Evolutionary conservation across 2,797 vertebrate species (phyloP).

Genomic region (Chrosomus eos): DNA sequence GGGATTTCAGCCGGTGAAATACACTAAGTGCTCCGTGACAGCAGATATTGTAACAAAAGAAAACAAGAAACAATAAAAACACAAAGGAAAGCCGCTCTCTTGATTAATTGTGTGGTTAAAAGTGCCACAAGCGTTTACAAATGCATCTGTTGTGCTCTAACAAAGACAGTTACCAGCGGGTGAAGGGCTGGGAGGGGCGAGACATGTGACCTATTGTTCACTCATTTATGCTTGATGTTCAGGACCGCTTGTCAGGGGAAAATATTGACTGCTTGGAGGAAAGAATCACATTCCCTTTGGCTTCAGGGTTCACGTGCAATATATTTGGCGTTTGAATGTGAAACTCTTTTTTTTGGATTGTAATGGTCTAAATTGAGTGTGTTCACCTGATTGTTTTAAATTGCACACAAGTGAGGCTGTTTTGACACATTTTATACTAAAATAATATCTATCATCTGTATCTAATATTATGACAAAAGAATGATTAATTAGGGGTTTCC

Average conservation of each 20-base stretch:
- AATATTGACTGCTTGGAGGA: conserved; percentile 6
- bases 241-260: background rate
- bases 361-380: background rate
- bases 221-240: conserved; percentile 14
- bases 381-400: background rate
- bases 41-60: conserved; percentile 42
- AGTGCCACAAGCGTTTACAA: conserved; percentile 36
- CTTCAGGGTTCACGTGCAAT: background rate
- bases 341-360: background rate
- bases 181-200: conserved; percentile 21
- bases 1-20: conserved; percentile 48
- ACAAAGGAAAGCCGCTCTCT: conserved; percentile 27
- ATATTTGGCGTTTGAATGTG: background rate
- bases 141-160: conserved; percentile 35
- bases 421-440: background rate
- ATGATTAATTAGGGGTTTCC: background rate
- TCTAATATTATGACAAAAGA: conserved; percentile 16
- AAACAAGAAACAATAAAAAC: conserved; percentile 41
- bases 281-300: background rate
- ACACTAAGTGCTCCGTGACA: conserved; percentile 42
- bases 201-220: conserved; percentile 19
- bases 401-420: background rate
- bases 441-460: background rate
- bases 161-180: conserved; percentile 23
- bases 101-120: conserved; percentile 38